Conservation (phyloP, 2,888 invertebrate genomes). For the Scrobipalpa costella region DNA sequence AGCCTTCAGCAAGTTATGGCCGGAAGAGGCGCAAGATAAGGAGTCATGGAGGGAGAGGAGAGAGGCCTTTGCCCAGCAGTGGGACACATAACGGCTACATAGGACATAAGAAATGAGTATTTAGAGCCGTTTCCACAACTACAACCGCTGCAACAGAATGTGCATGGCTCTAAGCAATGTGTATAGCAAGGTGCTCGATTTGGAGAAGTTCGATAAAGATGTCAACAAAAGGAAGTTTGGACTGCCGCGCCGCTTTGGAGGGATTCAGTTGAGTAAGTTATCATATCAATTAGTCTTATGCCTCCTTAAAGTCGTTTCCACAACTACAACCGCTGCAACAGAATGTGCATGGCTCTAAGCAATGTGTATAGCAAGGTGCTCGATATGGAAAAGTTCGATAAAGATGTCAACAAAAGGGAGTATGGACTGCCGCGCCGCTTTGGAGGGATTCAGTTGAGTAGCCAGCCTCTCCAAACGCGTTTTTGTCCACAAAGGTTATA, state of each 20-base stretch:
- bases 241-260: not conserved
- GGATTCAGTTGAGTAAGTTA: not conserved
- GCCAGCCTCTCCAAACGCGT: too few species aligned
- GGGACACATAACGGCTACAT: too few species aligned
- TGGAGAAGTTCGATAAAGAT: conserved; percentile 24
- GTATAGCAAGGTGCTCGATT: conserved; percentile 50
- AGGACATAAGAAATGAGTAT: too few species aligned
- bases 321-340: conserved; percentile 48
- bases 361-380: conserved; percentile 51
- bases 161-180: conserved; percentile 29
- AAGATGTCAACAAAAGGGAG: not conserved
- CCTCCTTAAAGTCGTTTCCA: conserved; percentile 42
- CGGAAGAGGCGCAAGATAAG: too few species aligned
- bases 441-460: not conserved
- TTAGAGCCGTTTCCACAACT: conserved; percentile 53
- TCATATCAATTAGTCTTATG: not conserved
- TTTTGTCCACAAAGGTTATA: too few species aligned
- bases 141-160: conserved; percentile 46
- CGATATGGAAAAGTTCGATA: conserved; percentile 27
- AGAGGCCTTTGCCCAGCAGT: too few species aligned
- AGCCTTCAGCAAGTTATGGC: too few species aligned
- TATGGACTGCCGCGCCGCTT: not conserved
- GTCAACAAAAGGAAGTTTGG: not conserved
- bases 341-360: not conserved
- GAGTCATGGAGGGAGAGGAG: too few species aligned